Evolutionary conservation across 2,888 invertebrate species (phyloP).

Genomic region (Sialis fuliginosa): DNA sequence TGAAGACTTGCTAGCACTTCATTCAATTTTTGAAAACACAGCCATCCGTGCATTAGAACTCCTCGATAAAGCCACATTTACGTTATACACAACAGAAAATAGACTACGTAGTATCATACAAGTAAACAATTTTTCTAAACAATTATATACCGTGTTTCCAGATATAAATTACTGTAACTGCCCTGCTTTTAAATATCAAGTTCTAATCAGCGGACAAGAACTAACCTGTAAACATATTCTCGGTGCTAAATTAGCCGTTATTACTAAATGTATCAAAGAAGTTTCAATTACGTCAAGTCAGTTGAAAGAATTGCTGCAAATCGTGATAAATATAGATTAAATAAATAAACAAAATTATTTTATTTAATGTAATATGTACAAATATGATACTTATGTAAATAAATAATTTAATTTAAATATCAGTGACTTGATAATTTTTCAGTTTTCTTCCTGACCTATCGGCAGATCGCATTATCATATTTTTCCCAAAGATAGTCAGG

Average conservation of each 20-base stretch:
- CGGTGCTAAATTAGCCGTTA: neutral
- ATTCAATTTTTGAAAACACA: neutral
- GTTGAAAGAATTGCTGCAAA: neutral
- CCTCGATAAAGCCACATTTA: neutral
- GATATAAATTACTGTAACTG: neutral
- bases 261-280: neutral
- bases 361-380: too few species aligned
- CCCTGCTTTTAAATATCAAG: neutral
- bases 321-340: neutral
- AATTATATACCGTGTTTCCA: neutral
- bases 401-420: conserved; percentile 23
- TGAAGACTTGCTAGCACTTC: neutral
- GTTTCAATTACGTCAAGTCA: neutral
- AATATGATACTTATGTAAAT: too few species aligned
- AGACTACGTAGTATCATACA: neutral
- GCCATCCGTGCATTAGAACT: neutral
- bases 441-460: conserved; percentile 61
- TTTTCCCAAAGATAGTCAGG: conserved; percentile 59
- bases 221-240: neutral
- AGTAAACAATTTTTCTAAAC: neutral
- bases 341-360: too few species aligned
- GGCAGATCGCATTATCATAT: conserved; percentile 48
- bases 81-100: neutral
- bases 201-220: neutral
- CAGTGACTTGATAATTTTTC: conserved; percentile 41